These are phyloP conservation scores for Solen grandis DNA, from an alignment of 1,140 invertebrate genomes.

Conservation along the genomic window DNA sequence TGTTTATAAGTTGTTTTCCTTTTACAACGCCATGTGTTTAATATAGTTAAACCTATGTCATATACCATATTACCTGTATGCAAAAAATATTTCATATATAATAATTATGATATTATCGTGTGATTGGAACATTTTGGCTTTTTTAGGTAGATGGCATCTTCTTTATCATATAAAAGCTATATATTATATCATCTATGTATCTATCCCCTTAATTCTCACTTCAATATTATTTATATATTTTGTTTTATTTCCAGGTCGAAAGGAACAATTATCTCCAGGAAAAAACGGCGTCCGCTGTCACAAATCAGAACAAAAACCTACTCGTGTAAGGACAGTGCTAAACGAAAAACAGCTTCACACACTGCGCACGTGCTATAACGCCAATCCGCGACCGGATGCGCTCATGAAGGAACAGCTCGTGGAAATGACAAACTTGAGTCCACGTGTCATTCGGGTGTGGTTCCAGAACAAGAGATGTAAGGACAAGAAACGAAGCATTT, in stretches of 20 bases:
- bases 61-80: too few relatives aligned
- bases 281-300: slow-evolving; percentile 67
- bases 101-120: too few relatives aligned
- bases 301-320: slow-evolving; percentile 88
- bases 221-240: too few relatives aligned
- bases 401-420: slow-evolving; percentile 99
- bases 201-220: too few relatives aligned
- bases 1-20: too few relatives aligned
- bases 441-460: slow-evolving; percentile 98
- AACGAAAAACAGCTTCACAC: slow-evolving; percentile 99
- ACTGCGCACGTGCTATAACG: slow-evolving; percentile 93
- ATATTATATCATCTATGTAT: too few relatives aligned
- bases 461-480: slow-evolving; percentile 99
- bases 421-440: slow-evolving; percentile 98
- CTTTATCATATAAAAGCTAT: too few relatives aligned
- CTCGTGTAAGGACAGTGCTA: slow-evolving; percentile 97
- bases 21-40: too few relatives aligned
- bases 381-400: slow-evolving; percentile 98
- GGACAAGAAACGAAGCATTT: slow-evolving; percentile 98
- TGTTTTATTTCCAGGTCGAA: slow-evolving; percentile 54
- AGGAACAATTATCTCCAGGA: slow-evolving; percentile 66
- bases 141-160: too few relatives aligned
- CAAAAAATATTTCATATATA: too few relatives aligned
- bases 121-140: too few relatives aligned
- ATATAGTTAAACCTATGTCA: too few relatives aligned